These are phyloP conservation scores for Thaumetopoea pityocampa DNA, from an alignment of 1,140 invertebrate genomes.

Conservation along the genomic window DNA sequence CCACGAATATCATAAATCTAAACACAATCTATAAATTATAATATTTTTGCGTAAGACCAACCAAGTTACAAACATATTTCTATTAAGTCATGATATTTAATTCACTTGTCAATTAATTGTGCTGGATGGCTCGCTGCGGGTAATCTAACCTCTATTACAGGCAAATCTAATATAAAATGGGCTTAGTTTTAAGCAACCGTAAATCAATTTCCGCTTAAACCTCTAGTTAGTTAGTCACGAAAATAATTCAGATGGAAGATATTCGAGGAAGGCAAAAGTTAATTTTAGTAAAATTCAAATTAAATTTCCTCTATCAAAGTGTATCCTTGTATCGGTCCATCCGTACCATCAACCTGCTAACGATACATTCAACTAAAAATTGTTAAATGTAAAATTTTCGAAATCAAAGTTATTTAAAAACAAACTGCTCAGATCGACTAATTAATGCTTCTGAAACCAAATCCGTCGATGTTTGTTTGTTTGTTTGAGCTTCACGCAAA, in stretches of 20 bases:
- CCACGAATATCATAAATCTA: no score
- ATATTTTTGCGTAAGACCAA: no score
- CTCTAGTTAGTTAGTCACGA: slow-evolving; percentile 23
- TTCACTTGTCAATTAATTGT: slow-evolving; percentile 14
- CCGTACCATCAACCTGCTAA: no score
- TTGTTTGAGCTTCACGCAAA: no score
- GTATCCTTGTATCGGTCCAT: not conserved
- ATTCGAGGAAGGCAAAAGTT: slow-evolving; percentile 22
- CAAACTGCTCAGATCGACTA: no score
- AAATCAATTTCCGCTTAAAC: slow-evolving; percentile 40
- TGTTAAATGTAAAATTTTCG: no score
- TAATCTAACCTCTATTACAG: slow-evolving; percentile 30
- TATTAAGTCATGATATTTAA: slow-evolving; percentile 22
- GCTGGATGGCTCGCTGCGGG: slow-evolving; percentile 1
- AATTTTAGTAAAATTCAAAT: slow-evolving; percentile 17
- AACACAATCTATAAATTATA: no score
- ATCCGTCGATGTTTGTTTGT: no score
- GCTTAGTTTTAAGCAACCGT: slow-evolving; percentile 37
- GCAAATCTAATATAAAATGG: slow-evolving; percentile 32
- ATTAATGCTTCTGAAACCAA: no score
- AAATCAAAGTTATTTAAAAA: no score
- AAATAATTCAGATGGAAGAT: slow-evolving; percentile 27
- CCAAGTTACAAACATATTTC: no score
- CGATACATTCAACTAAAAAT: no score
- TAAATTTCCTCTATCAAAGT: slow-evolving; percentile 7